A percentile compares a stretch with the other conserved stretches of the same genome.
Conservation (phyloP, 1,140 invertebrate genomes). For the Galleria mellonella region DNA sequence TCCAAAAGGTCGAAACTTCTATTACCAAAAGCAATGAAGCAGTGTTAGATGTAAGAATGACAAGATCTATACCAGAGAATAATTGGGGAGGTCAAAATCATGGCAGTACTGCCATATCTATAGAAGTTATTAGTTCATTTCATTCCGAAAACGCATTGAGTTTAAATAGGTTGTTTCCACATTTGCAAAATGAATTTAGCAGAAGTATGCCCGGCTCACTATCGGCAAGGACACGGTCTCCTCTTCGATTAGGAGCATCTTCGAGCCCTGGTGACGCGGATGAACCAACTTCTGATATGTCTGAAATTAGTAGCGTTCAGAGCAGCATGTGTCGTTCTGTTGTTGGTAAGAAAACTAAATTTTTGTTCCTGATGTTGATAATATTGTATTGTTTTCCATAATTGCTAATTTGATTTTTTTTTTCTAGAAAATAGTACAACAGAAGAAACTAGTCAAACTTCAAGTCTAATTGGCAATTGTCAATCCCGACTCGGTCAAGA, state of each 20-base stretch:
- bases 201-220: constrained; percentile 57
- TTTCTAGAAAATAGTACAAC: constrained; percentile 46
- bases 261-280: constrained; percentile 38
- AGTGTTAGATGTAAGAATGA: constrained; percentile 46
- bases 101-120: constrained; percentile 33
- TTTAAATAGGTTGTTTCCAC: constrained; percentile 61
- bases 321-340: constrained; percentile 55
- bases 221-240: constrained; percentile 40
- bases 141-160: constrained; percentile 66
- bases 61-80: constrained; percentile 60
- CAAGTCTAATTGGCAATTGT: constrained; percentile 50
- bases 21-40: constrained; percentile 5
- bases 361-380: not conserved
- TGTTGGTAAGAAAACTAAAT: constrained; percentile 39
- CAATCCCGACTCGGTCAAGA: constrained; percentile 85
- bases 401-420: not conserved
- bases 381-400: not conserved
- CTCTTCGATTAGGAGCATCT: constrained; percentile 24
- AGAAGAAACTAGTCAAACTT: constrained; percentile 50
- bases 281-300: constrained; percentile 43
- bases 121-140: constrained; percentile 59
- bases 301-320: constrained; percentile 59
- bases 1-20: constrained; percentile 27
- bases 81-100: constrained; percentile 43
- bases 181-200: constrained; percentile 60